phyloP scores from a whole-genome alignment of 2,797 vertebrate species.

The Phoebastria nigripes region DNA sequence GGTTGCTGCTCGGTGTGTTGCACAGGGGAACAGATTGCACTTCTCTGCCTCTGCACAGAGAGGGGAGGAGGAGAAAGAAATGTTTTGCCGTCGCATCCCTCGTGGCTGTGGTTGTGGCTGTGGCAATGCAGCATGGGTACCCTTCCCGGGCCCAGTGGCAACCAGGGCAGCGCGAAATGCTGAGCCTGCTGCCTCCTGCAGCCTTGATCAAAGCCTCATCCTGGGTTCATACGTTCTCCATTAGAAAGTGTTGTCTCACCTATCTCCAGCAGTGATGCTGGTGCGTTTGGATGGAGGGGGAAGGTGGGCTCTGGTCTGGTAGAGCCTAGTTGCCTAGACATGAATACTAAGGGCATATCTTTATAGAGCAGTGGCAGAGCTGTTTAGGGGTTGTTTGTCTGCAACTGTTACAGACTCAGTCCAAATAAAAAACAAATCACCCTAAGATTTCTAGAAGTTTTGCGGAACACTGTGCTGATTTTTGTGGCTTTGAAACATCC shows the following conservation, averaged over 20 bases:
- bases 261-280: neutral
- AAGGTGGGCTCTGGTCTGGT: neutral
- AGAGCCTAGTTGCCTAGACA: neutral
- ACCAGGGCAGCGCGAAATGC: neutral
- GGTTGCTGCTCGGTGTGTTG: neutral
- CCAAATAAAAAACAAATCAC: neutral
- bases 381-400: neutral
- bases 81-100: neutral
- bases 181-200: neutral
- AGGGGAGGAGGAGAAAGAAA: neutral
- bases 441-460: neutral
- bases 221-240: accelerated
- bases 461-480: neutral
- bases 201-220: neutral
- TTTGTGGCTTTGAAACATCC: neutral
- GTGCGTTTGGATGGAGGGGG: neutral
- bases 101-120: neutral
- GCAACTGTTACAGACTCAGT: neutral
- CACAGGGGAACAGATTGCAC: neutral
- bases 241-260: neutral
- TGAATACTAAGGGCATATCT: neutral
- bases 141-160: neutral
- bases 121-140: neutral
- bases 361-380: neutral
- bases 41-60: neutral